Percentiles rank a stretch among this genome's conserved stretches.
Conservation (phyloP, 2,888 invertebrate genomes). For the Apodemia zela region DNA sequence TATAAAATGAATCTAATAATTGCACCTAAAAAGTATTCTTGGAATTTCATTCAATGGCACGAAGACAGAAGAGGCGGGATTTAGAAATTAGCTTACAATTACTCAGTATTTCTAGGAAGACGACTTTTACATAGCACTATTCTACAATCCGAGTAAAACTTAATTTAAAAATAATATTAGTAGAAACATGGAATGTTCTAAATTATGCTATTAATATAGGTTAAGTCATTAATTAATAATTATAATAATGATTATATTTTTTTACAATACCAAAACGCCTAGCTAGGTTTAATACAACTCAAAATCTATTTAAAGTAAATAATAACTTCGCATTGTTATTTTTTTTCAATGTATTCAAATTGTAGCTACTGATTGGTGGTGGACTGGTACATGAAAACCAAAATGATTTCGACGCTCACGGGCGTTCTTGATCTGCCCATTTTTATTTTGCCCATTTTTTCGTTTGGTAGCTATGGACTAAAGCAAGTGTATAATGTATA, state of each 20-base stretch:
- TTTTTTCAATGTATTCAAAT: too few relatives aligned
- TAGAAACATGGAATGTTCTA: constrained; percentile 5
- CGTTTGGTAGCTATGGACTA: too few relatives aligned
- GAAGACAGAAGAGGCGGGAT: constrained; percentile 11
- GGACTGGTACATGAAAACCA: too few relatives aligned
- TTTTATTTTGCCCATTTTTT: too few relatives aligned
- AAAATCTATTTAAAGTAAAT: too few relatives aligned
- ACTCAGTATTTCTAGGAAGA: constrained; percentile 16
- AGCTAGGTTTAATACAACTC: too few relatives aligned
- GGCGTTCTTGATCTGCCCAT: too few relatives aligned
- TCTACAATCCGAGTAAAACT: constrained; percentile 2
- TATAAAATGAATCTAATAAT: constrained; percentile 9
- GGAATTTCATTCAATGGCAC: constrained; percentile 13
- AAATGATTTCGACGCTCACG: too few relatives aligned
- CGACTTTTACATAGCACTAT: constrained; percentile 10
- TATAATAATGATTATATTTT: neutral
- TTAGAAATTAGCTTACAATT: constrained; percentile 8
- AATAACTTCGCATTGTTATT: too few relatives aligned
- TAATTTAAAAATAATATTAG: neutral
- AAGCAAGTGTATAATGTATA: too few relatives aligned
- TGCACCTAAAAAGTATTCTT: constrained; percentile 16
- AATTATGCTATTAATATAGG: neutral
- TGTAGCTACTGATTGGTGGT: too few relatives aligned
- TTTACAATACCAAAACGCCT: too few relatives aligned
- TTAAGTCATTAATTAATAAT: neutral